Base-by-base conservation (phyloP, 2,888 invertebrate species). In the Willowsia nigromaculata region DNA sequence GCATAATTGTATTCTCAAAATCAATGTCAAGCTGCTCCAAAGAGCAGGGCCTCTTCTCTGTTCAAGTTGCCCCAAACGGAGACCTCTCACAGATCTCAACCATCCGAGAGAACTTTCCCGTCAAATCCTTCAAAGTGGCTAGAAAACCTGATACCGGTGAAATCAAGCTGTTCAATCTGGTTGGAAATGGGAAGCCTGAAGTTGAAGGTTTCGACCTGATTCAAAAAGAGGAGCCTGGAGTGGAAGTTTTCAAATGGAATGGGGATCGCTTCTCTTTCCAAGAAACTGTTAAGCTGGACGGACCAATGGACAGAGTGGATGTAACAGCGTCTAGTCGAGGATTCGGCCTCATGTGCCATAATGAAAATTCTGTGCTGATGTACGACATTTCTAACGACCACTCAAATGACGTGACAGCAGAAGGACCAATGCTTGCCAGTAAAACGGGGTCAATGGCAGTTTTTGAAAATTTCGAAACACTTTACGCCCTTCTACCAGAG, bases 401-500 rank as follows among this genome's bases (percentile, higher is more conserved):
- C 18, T 56, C 53, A 0, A 15, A 56, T 56, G 59, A 13, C 22
- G 11, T 37, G 0, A 13, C 22, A 22, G 82, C 33, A 13, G 33
- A 33, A 65, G 25, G 43, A 0, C 0, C 71, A 4, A 33, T 87
- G 11, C 33, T 74, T 0, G 59, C 87, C 4, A 87, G 87, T 40
- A 43, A 7, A 0, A 59, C 11, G 11, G 56, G 50, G 4, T 59
- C 85, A 6, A 33, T 88, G 43, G 47, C 71, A 0, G 18, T 88
- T 5, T 90, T 90, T 65, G 53, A 89, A 15, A 90, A 56, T 50
- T 81, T 71, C 40, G 86, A 62, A 4, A 15, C 27, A 1, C 18
- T 86, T 9, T 90, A 88, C 47, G 88, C 88, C 15, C 18, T 91
- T 18, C 71, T 90, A 4, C 83, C 88, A 3, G 83, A 88, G 30